These are phyloP conservation scores for Hypomecis punctinalis DNA, from an alignment of 2,888 invertebrate genomes.

Conservation along the genomic window DNA sequence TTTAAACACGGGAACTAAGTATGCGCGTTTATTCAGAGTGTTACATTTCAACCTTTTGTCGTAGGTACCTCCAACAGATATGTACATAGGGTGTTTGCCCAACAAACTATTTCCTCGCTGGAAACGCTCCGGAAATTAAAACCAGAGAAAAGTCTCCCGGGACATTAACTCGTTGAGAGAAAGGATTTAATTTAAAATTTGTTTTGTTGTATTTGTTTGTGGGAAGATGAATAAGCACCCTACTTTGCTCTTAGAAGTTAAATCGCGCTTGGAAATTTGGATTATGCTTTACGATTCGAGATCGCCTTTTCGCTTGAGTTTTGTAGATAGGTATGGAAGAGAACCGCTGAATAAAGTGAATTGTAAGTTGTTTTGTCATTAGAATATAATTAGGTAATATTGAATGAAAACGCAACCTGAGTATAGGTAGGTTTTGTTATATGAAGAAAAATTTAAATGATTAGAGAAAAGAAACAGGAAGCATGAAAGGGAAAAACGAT, in stretches of 20 bases:
- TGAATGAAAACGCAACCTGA: too few species aligned
- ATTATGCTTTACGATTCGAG: slow-evolving; percentile 3
- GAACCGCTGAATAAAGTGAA: too few species aligned
- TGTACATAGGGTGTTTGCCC: slow-evolving; percentile 52
- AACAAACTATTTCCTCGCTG: slow-evolving; percentile 78
- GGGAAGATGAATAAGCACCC: slow-evolving; percentile 38
- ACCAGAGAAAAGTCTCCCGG: slow-evolving; percentile 76
- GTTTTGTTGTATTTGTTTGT: slow-evolving; percentile 67
- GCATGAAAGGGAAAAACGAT: too few species aligned
- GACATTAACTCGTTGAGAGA: slow-evolving; percentile 74
- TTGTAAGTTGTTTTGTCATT: too few species aligned
- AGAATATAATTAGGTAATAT: too few species aligned
- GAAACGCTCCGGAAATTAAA: slow-evolving; percentile 81
- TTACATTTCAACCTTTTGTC: slow-evolving; percentile 35
- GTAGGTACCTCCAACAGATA: slow-evolving; percentile 31
- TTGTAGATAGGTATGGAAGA: too few species aligned
- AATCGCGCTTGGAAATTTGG: slow-evolving; percentile 14
- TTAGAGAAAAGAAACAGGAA: too few species aligned
- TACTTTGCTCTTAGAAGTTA: slow-evolving; percentile 23
- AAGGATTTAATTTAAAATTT: slow-evolving; percentile 76
- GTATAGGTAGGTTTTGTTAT: too few species aligned
- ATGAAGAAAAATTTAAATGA: too few species aligned
- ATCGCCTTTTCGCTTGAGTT: not conserved
- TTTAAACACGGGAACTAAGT: slow-evolving; percentile 21
- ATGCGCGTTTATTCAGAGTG: slow-evolving; percentile 24